Evolutionary conservation across 2,797 vertebrate species (phyloP).

Genomic region (Hipposideros larvatus): DNA sequence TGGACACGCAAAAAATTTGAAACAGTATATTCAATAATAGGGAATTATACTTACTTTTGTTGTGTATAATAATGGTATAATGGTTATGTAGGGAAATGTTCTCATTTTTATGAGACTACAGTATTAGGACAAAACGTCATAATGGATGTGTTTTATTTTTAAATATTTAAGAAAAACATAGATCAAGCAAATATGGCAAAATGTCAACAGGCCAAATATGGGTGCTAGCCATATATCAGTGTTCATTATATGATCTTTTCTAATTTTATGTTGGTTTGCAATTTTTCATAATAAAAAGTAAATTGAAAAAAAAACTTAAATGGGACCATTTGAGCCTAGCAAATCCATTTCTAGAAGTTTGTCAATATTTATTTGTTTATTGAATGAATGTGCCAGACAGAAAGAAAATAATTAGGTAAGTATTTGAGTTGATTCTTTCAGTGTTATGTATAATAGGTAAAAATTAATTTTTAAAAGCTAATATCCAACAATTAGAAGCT

Average conservation of each 20-base stretch:
- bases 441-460: not conserved
- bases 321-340: not conserved
- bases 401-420: conserved; percentile 29
- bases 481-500: not conserved
- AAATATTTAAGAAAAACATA: not conserved
- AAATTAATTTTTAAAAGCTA: not conserved
- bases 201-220: not conserved
- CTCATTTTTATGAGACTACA: not conserved
- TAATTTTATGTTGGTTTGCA: not conserved
- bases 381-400: not conserved
- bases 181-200: not conserved
- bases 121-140: not conserved
- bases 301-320: not conserved
- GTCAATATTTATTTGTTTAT: not conserved
- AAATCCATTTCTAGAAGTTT: conserved; percentile 33
- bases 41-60: not conserved
- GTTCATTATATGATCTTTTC: not conserved
- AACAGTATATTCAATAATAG: not conserved
- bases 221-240: not conserved
- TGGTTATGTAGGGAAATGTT: not conserved
- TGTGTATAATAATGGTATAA: not conserved
- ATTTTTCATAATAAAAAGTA: not conserved
- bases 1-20: not conserved
- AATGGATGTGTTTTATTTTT: conserved; percentile 21
- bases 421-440: not conserved